Evolutionary conservation across 2,797 vertebrate genomes (phyloP).

Genomic region (Rhinichthys osculus): DNA sequence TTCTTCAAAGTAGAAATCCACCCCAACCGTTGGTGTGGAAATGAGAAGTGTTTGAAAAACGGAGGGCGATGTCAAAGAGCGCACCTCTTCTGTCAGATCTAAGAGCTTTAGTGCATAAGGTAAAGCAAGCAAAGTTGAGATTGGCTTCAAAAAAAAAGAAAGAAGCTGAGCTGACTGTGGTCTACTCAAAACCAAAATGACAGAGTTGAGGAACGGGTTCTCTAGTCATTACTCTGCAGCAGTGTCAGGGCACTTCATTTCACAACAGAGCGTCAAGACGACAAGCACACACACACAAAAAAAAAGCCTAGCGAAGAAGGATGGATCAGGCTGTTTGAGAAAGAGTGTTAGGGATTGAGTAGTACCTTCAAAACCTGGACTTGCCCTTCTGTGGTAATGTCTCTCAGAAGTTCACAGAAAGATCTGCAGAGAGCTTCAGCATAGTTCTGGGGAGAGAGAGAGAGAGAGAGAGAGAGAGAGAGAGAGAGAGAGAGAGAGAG

Average conservation of each 20-base stretch:
- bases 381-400: constrained; percentile 86
- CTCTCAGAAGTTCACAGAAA: constrained; percentile 84
- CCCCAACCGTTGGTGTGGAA: constrained; percentile 24
- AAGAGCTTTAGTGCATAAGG: constrained; percentile 21
- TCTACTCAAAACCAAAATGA: constrained; percentile 28
- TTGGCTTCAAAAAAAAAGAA: not conserved
- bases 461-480: not conserved
- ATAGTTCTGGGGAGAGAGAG: constrained; percentile 76
- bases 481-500: constrained; percentile 48
- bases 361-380: constrained; percentile 87
- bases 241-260: constrained; percentile 17
- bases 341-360: not conserved
- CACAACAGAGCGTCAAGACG: not conserved
- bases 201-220: constrained; percentile 7
- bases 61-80: not conserved
- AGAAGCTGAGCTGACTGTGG: not conserved
- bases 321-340: not conserved
- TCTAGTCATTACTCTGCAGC: constrained; percentile 26
- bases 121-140: constrained; percentile 4
- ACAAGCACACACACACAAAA: not conserved
- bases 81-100: not conserved
- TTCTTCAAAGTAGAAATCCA: constrained; percentile 38
- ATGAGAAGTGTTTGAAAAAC: not conserved
- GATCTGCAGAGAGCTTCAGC: constrained; percentile 80
- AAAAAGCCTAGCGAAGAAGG: not conserved